Base-by-base conservation (phyloP, 35 echinoderm and acorn worm species). In the Acanthaster planci region DNA sequence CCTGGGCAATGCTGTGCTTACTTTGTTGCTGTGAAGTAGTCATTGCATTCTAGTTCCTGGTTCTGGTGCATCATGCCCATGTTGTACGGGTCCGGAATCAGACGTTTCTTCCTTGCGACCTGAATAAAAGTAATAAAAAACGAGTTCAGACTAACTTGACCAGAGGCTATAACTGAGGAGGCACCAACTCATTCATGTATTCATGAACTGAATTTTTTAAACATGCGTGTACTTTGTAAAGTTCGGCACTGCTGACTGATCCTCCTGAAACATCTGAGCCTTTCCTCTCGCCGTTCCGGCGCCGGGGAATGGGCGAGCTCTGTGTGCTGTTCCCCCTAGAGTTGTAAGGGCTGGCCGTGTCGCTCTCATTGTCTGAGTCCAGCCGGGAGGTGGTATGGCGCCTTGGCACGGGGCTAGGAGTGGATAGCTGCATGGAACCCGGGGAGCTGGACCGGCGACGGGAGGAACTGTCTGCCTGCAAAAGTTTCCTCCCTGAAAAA, bases 51-150 rank as follows among this genome's bases (percentile, higher is more conserved):
- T 82, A 34, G 82, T 86, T 51, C 86, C 19, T 29, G 55, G 58
- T 18, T 53, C 76, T 5, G 64, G 38, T 93, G 87, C 81, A 97
- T 88, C 59, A 97, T 85, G 21, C 90, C 93, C 76, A 96, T 77
- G 77, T 84, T 93, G 77, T 93, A 97, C 8, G 95, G 95, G 55
- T 97, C 95, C 60, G 95, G 95, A 42, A 97, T 92, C 21, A 97
- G 84, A 54, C 91, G 81, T 19, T 51, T 55, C 55, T 89, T 90
- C 56, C 84, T 85, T 21, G 82, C 78, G 87, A 67, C 87, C 94
- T 97, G 32, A 82, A 80, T 9, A 58, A 85, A 57, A 52, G 55
- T 59, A 59, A 3, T n/a, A 59, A n/a, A 59, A 55, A n/a, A n/a
- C n/a, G n/a, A n/a, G n/a, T n/a, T n/a, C n/a, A n/a, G n/a, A n/a